phyloP scores from a whole-genome alignment of 1,140 invertebrate genomes.

The Laupala kohalensis region DNA sequence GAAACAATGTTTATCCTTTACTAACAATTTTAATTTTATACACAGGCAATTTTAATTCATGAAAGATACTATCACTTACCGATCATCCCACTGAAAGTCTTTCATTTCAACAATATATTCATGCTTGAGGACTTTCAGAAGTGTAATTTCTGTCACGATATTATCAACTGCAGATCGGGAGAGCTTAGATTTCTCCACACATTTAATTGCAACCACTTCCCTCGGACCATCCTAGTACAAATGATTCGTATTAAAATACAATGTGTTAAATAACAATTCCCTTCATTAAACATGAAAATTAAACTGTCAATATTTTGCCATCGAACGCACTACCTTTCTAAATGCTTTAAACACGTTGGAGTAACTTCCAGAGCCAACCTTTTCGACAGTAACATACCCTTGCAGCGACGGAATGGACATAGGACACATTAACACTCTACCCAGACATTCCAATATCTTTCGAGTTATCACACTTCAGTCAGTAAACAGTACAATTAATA shows the following conservation, averaged over 20 bases:
- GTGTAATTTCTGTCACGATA: slow-evolving; percentile 70
- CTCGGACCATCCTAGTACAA: slow-evolving; percentile 39
- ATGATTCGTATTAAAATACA: background rate
- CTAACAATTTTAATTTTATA: too few relatives aligned
- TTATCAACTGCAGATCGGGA: slow-evolving; percentile 65
- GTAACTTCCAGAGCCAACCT: slow-evolving; percentile 77
- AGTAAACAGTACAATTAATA: too few relatives aligned
- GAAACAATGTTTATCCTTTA: too few relatives aligned
- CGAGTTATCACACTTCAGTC: too few relatives aligned
- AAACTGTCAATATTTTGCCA: background rate
- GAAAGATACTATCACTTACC: slow-evolving; percentile 32
- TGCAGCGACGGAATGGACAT: slow-evolving; percentile 37
- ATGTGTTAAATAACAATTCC: too few relatives aligned
- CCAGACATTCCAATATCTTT: too few relatives aligned
- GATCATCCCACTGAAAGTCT: slow-evolving; percentile 67
- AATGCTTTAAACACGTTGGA: slow-evolving; percentile 75
- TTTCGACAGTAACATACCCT: slow-evolving; percentile 56
- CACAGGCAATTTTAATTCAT: too few relatives aligned
- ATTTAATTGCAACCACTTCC: slow-evolving; percentile 69
- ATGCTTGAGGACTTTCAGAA: slow-evolving; percentile 71
- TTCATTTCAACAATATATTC: slow-evolving; percentile 72
- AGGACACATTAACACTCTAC: background rate
- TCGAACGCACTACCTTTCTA: slow-evolving; percentile 45
- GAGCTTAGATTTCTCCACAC: slow-evolving; percentile 60
- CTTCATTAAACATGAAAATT: too few relatives aligned